Conservation (phyloP, 2,888 invertebrate species). For the Ochropleura leucogaster region DNA sequence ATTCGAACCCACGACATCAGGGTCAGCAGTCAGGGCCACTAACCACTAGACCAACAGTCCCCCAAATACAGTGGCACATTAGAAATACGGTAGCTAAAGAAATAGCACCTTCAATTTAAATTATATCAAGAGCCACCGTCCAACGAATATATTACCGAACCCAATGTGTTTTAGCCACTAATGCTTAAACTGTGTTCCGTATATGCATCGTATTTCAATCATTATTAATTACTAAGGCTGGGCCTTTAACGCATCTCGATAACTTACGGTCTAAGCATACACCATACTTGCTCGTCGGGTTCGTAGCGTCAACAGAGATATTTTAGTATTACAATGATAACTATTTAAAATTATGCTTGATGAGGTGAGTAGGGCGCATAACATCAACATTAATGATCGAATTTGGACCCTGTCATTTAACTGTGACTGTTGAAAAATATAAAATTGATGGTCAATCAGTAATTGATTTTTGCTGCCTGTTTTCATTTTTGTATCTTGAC, state of each 20-base stretch:
- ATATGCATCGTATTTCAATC: slow-evolving; percentile 69
- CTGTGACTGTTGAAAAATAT: too few relatives aligned
- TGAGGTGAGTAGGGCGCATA: too few relatives aligned
- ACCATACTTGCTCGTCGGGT: slow-evolving; percentile 60
- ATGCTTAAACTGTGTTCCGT: slow-evolving; percentile 67
- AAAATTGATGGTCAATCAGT: too few relatives aligned
- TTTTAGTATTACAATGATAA: slow-evolving; percentile 16
- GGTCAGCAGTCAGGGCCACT: too few relatives aligned
- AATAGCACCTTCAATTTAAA: slow-evolving; percentile 33
- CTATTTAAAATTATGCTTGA: background rate
- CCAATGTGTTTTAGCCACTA: slow-evolving; percentile 53
- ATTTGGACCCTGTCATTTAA: too few relatives aligned
- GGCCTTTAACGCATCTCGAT: slow-evolving; percentile 71
- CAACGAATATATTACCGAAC: slow-evolving; percentile 52
- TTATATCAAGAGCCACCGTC: slow-evolving; percentile 29
- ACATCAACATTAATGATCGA: too few relatives aligned
- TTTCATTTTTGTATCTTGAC: too few relatives aligned
- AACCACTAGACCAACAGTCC: too few relatives aligned
- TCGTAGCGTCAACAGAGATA: slow-evolving; percentile 66
- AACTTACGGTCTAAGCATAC: slow-evolving; percentile 68
- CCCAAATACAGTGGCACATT: too few relatives aligned
- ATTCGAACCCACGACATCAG: too few relatives aligned
- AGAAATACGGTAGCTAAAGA: slow-evolving; percentile 8
- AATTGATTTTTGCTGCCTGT: too few relatives aligned
- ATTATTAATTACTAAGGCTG: slow-evolving; percentile 69